Percentiles rank a stretch among this genome's conserved stretches.
Conservation (phyloP, 2,888 invertebrate species). For the Coelopa pilipes region DNA sequence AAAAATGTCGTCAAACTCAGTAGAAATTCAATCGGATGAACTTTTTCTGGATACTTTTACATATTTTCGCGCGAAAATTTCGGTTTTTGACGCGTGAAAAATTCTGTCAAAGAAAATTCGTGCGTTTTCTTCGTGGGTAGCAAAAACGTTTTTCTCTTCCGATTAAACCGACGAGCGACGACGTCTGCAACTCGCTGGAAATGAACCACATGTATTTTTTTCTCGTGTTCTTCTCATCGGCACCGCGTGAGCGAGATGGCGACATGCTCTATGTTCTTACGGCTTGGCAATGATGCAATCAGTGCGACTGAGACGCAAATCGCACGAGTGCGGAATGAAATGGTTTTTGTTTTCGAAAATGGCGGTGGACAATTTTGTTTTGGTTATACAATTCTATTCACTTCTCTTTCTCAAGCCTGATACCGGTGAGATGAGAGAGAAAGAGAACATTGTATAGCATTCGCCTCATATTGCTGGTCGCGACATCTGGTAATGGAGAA, state of each 20-base stretch:
- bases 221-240: slow-evolving; percentile 26
- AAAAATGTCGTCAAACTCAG: not conserved
- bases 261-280: not conserved
- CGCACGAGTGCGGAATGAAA: not conserved
- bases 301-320: not conserved
- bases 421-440: not conserved
- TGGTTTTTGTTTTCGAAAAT: slow-evolving; percentile 22
- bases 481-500: no score
- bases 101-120: slow-evolving; percentile 12
- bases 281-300: not conserved
- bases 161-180: slow-evolving; percentile 27
- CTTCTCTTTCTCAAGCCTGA: not conserved
- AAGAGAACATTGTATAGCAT: not conserved
- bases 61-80: slow-evolving; percentile 31
- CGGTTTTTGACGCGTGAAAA: slow-evolving; percentile 9
- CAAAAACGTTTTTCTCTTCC: slow-evolving; percentile 25
- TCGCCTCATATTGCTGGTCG: not conserved
- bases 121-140: slow-evolving; percentile 1
- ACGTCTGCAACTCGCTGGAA: slow-evolving; percentile 33
- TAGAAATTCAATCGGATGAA: not conserved
- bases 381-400: not conserved
- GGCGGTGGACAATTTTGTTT: slow-evolving; percentile 17
- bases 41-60: slow-evolving; percentile 14
- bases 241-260: slow-evolving; percentile 9
- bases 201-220: slow-evolving; percentile 37